Evolutionary conservation across 2,797 vertebrate species (phyloP).

Genomic region (Pseudochromis fuscus): DNA sequence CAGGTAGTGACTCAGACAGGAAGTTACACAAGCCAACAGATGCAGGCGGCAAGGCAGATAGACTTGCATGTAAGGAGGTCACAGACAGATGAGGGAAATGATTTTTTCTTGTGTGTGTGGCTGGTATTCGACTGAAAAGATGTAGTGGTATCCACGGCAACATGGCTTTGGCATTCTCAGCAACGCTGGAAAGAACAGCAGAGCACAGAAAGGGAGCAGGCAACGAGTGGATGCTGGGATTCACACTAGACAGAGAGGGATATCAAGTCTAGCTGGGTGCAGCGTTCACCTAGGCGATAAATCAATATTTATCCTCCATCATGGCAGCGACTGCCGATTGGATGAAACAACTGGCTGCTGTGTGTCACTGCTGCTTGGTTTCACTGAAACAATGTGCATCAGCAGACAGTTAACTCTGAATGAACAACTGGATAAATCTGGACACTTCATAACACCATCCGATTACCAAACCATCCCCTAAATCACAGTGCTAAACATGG

Average conservation of each 20-base stretch:
- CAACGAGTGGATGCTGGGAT: slow-evolving; percentile 46
- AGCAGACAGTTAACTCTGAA: not conserved
- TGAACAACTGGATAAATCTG: not conserved
- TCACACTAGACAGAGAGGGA: slow-evolving; percentile 64
- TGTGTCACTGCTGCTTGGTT: not conserved
- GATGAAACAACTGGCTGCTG: slow-evolving; percentile 6
- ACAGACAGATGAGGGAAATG: slow-evolving; percentile 56
- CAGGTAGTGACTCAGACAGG: slow-evolving; percentile 74
- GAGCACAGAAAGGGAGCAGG: slow-evolving; percentile 30
- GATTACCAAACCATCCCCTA: not conserved
- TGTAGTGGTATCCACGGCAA: slow-evolving; percentile 84
- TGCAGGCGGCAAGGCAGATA: slow-evolving; percentile 50
- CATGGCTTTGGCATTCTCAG: slow-evolving; percentile 64
- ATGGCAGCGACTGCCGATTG: not conserved
- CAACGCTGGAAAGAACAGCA: slow-evolving; percentile 50
- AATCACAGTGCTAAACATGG: not conserved
- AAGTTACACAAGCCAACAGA: slow-evolving; percentile 65
- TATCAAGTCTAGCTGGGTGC: slow-evolving; percentile 22
- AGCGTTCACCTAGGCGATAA: slow-evolving; percentile 28
- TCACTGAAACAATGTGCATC: not conserved
- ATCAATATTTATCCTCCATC: slow-evolving; percentile 51
- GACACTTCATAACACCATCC: not conserved
- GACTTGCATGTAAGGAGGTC: slow-evolving; percentile 50
- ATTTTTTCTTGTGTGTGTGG: slow-evolving; percentile 40
- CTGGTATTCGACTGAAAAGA: slow-evolving; percentile 71